phyloP scores from a whole-genome alignment of 1,140 invertebrate species.

The Ceratina australensis region DNA sequence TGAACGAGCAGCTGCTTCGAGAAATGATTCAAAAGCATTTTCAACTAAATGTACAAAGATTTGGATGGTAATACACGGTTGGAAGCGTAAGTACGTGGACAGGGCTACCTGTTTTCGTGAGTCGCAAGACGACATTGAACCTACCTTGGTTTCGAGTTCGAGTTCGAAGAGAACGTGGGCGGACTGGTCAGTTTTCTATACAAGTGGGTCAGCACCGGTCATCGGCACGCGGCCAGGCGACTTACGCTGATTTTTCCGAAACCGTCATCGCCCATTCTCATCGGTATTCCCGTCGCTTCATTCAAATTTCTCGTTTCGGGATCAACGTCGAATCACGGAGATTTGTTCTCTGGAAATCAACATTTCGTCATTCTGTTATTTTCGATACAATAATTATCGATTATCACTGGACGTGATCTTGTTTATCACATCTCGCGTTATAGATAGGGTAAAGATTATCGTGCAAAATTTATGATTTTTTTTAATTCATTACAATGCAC shows the following conservation, averaged over 20 bases:
- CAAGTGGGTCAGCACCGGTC: constrained; percentile 75
- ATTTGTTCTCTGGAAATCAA: neutral
- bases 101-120: constrained; percentile 34
- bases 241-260: constrained; percentile 59
- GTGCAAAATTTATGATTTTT: no score
- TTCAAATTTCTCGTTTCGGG: neutral
- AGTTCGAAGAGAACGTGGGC: constrained; percentile 71
- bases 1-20: no score
- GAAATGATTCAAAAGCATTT: no score
- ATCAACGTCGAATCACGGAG: neutral
- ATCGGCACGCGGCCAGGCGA: constrained; percentile 55
- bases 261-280: constrained; percentile 26
- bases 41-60: no score
- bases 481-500: no score
- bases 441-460: no score
- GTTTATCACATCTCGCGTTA: no score
- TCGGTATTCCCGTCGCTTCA: constrained; percentile 22
- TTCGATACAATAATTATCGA: no score
- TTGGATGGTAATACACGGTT: no score
- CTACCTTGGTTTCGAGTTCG: constrained; percentile 70
- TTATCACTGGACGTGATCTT: neutral
- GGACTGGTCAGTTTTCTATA: constrained; percentile 74
- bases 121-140: constrained; percentile 73
- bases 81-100: neutral
- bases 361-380: neutral